phyloP scores from a whole-genome alignment of 1,140 invertebrate species.

The Drosophila kohkoa region DNA sequence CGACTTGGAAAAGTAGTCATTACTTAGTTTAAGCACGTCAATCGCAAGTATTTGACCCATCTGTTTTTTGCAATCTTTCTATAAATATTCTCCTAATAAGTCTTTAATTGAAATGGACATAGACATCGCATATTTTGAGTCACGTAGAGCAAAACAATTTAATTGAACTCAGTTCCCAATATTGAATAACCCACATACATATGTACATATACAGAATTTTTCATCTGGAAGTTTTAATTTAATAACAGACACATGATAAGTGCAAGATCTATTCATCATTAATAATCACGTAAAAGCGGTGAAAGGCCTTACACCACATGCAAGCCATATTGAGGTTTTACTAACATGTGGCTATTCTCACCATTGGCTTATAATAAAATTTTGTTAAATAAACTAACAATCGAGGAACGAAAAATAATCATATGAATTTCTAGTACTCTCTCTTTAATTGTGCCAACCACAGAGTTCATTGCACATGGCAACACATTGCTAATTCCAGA shows the following conservation, averaged over 20 bases:
- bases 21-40: not conserved
- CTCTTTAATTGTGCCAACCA: not conserved
- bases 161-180: constrained; percentile 8
- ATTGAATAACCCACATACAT: not conserved
- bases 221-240: not conserved
- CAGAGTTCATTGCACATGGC: not conserved
- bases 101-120: not conserved
- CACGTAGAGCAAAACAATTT: not conserved
- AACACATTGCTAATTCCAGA: not conserved
- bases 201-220: not conserved
- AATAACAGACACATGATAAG: constrained; percentile 1
- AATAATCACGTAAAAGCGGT: not conserved
- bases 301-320: constrained; percentile 13
- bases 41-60: not conserved
- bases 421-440: not conserved
- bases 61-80: not conserved
- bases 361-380: constrained; percentile 20
- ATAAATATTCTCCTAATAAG: not conserved
- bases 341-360: constrained; percentile 36
- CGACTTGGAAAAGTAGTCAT: too few species aligned
- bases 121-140: not conserved
- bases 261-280: not conserved
- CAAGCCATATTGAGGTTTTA: constrained; percentile 15
- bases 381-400: constrained; percentile 24
- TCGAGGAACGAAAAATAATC: not conserved